Percentiles rank a stretch among this genome's conserved stretches.
Conservation (phyloP, 2,888 invertebrate species). For the Drosophila hamatofila region DNA sequence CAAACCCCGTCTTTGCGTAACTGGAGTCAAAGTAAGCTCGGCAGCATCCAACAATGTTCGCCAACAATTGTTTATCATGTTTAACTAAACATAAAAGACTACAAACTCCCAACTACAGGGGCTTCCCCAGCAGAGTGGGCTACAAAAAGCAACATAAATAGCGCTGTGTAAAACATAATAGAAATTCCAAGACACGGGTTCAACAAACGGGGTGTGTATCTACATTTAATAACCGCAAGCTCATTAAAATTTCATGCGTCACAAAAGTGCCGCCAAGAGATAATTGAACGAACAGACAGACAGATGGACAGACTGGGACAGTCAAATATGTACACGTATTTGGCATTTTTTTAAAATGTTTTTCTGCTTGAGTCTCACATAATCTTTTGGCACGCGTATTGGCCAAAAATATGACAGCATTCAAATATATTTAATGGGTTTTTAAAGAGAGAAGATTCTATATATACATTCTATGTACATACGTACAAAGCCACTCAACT, state of each 20-base stretch:
- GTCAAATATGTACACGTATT: slow-evolving; percentile 15
- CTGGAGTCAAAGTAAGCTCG: too few relatives aligned
- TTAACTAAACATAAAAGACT: too few relatives aligned
- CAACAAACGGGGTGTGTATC: slow-evolving; percentile 60
- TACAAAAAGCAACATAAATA: background rate
- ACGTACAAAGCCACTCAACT: too few relatives aligned
- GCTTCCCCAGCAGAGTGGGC: background rate
- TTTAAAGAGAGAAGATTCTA: background rate
- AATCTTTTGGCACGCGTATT: slow-evolving; percentile 15
- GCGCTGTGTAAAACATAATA: slow-evolving; percentile 20
- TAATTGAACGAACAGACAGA: background rate
- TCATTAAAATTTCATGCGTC: slow-evolving; percentile 38
- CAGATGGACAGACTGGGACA: background rate
- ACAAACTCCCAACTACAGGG: background rate
- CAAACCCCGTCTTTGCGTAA: too few relatives aligned
- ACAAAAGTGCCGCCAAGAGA: slow-evolving; percentile 14
- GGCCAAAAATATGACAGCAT: background rate
- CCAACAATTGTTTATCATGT: too few relatives aligned
- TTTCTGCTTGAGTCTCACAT: background rate
- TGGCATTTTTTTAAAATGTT: slow-evolving; percentile 21
- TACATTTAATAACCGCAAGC: slow-evolving; percentile 30
- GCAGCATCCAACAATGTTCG: too few relatives aligned
- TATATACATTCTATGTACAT: background rate
- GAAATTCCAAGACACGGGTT: slow-evolving; percentile 43
- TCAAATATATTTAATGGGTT: background rate